These are phyloP conservation scores for Chaunax sp. DNA, from an alignment of 2,797 vertebrate genomes.

Conservation along the genomic window DNA sequence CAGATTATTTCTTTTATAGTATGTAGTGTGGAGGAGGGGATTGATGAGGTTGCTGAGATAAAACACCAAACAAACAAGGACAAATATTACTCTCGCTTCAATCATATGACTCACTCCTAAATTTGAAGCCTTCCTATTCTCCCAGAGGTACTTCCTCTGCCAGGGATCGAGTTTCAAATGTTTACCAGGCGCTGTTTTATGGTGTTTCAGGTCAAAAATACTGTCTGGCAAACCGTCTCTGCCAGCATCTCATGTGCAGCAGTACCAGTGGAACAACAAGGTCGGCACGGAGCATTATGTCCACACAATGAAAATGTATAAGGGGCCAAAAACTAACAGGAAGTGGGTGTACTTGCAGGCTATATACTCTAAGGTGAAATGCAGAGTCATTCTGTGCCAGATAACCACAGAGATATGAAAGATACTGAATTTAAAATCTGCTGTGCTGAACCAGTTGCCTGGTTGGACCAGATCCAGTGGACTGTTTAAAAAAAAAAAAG, in stretches of 20 bases:
- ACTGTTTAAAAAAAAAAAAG: no score
- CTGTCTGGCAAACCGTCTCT: slow-evolving; percentile 26
- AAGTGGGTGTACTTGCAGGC: neutral
- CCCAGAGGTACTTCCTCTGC: neutral
- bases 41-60: no score
- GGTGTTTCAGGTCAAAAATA: slow-evolving; percentile 27
- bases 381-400: slow-evolving; percentile 3
- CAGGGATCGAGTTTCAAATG: slow-evolving; percentile 3
- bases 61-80: no score
- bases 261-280: slow-evolving; percentile 16
- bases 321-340: slow-evolving; percentile 24
- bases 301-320: slow-evolving; percentile 13
- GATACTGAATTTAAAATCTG: slow-evolving; percentile 3
- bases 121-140: neutral
- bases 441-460: slow-evolving; percentile 20
- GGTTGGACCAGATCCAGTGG: no score
- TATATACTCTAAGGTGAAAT: slow-evolving; percentile 1
- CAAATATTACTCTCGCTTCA: neutral
- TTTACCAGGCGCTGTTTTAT: slow-evolving; percentile 12
- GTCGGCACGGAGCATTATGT: slow-evolving; percentile 11
- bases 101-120: neutral
- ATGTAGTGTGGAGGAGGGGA: neutral
- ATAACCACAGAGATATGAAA: slow-evolving; percentile 7
- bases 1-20: slow-evolving; percentile 11
- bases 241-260: slow-evolving; percentile 19